phyloP scores from a whole-genome alignment of 2,113 vertebrate species.

The Pachycephala philippinensis region DNA sequence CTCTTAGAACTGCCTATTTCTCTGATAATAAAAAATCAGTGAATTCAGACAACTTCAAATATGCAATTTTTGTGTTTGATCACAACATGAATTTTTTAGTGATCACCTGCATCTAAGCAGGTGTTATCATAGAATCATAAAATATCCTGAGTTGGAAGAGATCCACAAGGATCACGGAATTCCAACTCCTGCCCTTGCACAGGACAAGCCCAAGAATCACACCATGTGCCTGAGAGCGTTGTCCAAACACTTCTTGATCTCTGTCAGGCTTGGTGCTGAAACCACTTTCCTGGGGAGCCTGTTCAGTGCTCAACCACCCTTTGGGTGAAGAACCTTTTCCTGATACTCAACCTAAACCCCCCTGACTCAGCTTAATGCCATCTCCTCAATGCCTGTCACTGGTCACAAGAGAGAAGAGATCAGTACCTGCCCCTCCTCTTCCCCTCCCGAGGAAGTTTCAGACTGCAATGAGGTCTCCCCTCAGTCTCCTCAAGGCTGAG shows the following conservation, averaged over 20 bases:
- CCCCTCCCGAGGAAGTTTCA: accelerated
- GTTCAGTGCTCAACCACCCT: not conserved
- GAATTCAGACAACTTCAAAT: not conserved
- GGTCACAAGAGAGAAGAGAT: not conserved
- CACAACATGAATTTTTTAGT: too few species aligned
- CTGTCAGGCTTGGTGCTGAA: not conserved
- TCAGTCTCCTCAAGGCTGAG: not conserved
- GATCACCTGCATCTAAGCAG: not conserved
- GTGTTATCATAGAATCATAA: not conserved
- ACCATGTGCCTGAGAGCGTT: not conserved
- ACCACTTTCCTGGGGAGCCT: not conserved
- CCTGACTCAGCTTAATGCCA: not conserved
- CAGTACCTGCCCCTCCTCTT: accelerated
- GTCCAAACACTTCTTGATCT: not conserved
- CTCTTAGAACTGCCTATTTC: not conserved
- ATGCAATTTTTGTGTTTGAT: too few species aligned
- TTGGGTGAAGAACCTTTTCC: not conserved
- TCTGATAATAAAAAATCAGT: not conserved
- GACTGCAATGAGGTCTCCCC: not conserved
- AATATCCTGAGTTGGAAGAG: not conserved
- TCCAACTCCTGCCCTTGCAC: not conserved
- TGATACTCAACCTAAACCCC: not conserved
- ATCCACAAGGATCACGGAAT: not conserved
- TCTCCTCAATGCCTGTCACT: not conserved
- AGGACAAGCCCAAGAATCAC: not conserved